Percentiles rank a stretch among this genome's conserved stretches.
phyloP scores from a whole-genome alignment of 2,113 vertebrate genomes.

The Misgurnus anguillicaudatus region DNA sequence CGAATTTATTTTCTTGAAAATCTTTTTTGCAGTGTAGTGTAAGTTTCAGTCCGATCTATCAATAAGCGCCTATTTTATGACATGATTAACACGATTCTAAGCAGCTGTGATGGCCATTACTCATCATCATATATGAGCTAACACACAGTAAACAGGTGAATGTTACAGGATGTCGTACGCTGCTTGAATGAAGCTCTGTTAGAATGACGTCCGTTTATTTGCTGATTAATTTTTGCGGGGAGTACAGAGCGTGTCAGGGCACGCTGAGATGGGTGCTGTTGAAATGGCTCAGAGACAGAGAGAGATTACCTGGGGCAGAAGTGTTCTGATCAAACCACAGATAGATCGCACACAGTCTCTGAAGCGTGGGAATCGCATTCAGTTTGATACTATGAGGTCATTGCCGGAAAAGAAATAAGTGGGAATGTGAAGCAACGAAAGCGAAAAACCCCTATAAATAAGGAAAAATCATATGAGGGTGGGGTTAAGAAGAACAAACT shows the following conservation, averaged over 20 bases:
- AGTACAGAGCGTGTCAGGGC: conserved; percentile 66
- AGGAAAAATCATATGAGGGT: background rate
- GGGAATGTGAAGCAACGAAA: conserved; percentile 28
- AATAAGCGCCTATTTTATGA: background rate
- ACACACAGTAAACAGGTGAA: conserved; percentile 46
- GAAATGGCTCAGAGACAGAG: conserved; percentile 60
- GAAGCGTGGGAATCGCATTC: conserved; percentile 62
- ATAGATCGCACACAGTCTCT: conserved; percentile 60
- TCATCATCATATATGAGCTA: conserved; percentile 54
- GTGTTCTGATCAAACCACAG: conserved; percentile 64
- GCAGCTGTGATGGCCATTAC: conserved; percentile 54
- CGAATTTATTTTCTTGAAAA: too few relatives aligned
- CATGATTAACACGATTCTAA: conserved; percentile 9
- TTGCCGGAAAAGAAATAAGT: conserved; percentile 34
- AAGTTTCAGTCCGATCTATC: too few relatives aligned
- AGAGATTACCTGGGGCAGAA: conserved; percentile 44
- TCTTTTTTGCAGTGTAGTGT: too few relatives aligned
- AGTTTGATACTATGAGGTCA: conserved; percentile 61
- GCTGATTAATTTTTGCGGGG: conserved; percentile 61
- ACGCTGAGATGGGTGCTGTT: conserved; percentile 60
- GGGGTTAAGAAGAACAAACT: background rate
- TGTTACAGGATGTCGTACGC: conserved; percentile 63
- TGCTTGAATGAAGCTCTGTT: conserved; percentile 50
- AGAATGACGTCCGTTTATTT: conserved; percentile 57
- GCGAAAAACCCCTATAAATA: conserved; percentile 33